Evolutionary conservation across 2,888 invertebrate genomes (phyloP).

Genomic region (Celastrina argiolus): DNA sequence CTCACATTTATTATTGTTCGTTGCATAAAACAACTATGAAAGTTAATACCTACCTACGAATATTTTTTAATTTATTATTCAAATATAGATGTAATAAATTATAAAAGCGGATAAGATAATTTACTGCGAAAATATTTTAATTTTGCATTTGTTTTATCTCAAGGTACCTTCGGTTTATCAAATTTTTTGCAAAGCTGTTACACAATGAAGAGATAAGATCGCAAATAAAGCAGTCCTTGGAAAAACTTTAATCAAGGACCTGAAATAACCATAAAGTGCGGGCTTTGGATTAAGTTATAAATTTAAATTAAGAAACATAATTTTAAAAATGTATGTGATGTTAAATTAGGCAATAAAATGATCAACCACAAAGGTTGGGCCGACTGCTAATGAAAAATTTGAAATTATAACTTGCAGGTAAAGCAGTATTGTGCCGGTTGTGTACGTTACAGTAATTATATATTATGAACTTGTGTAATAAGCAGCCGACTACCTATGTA

Average conservation of each 20-base stretch:
- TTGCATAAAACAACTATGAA: constrained; percentile 12
- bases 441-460: too few relatives aligned
- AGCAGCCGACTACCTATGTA: too few relatives aligned
- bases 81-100: constrained; percentile 7
- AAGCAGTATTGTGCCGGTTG: too few relatives aligned
- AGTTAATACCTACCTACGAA: constrained; percentile 4
- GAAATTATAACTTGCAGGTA: not conserved
- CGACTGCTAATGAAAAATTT: constrained; percentile 8
- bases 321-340: constrained; percentile 18
- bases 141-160: constrained; percentile 2
- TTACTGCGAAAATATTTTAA: not conserved
- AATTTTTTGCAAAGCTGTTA: constrained; percentile 1
- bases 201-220: not conserved
- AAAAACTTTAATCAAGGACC: constrained; percentile 19
- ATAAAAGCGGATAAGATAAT: not conserved
- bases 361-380: not conserved
- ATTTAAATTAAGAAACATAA: constrained; percentile 21
- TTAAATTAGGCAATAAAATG: constrained; percentile 17
- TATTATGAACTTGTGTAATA: too few relatives aligned
- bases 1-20: constrained; percentile 8
- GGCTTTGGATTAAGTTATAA: constrained; percentile 22
- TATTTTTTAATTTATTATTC: not conserved
- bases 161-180: not conserved
- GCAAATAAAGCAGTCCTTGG: not conserved
- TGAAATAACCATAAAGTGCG: constrained; percentile 10